Evolutionary conservation across 1,140 invertebrate species (phyloP), one percentile per base, ranked within the genome.

Genomic region (Triops longicaudatus): DNA sequence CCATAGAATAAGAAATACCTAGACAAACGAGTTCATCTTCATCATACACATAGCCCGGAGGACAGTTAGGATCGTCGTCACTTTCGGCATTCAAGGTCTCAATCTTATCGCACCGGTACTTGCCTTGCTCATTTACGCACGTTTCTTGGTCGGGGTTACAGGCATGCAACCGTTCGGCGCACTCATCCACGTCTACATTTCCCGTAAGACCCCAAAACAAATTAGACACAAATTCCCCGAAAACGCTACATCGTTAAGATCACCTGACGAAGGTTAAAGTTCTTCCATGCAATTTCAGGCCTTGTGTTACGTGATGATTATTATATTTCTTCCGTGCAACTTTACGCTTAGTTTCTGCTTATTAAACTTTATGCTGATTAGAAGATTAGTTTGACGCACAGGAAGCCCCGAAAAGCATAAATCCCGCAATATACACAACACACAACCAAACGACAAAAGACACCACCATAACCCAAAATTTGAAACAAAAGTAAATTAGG

Each of bases 161-260:
- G 26, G 81, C 78, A 78, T 82, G 77, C 28, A 82, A 74, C 22
- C 71, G 22, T 37, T 86, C 83, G 42, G 76, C 73, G 80, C 89
- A 90, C 80, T 90, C 89, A 78, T 90, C 84, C 2, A 90, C 83
- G 82, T 90, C 89, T 90, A 81, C 50, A 22, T 1, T 10, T 26
- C 22, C 41, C 31, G 17, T 28, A 26, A 43, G 43, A 44, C 74
- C 27, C 37, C 26, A 26, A 75, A 75, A 44, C 74, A 26, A 75
- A 12, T 75, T 75, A 75, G 28, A 28, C 37, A 44, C 22, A 43
- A 41, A 63, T 12, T 50, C n/a, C 31, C 31, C 22, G 43, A 75
- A 14, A 75, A 12, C 26, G 26, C 42, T 12, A 10, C n/a, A 37
- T n/a, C 43, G 44, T 31, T 26, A 17, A 2, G n/a, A 41, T 43